Base-by-base conservation (phyloP, 2,888 invertebrate species). In the Lasioglossum villosulum region DNA sequence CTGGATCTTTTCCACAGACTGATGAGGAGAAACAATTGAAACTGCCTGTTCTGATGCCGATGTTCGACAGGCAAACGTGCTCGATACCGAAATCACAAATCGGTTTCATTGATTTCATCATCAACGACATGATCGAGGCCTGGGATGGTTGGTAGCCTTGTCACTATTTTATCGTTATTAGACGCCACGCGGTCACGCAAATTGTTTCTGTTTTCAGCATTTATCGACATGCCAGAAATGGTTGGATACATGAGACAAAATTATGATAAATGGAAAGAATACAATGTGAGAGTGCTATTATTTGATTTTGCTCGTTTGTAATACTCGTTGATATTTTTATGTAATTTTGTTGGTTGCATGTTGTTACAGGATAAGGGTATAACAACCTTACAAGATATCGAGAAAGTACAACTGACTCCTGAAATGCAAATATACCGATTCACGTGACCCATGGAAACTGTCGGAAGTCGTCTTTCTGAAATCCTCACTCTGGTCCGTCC, bases 81-180 rank as follows among this genome's bases (percentile, higher is more conserved):
- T 99, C 99, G 93, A 98, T 99, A 94, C 99, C 99, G 78, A 98
- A 99, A 95, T 99, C 99, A 84, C 99, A 99, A 96, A 98, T 99
- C 93, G 99, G 99, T 82, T 99, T 99, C 95, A 98, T 99, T 89
- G 99, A 99, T 95, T 99, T 98, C 96, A 99, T 99, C 94, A 99
- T 99, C 92, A 98, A 98, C 92, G 99, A 99, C 94, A 99, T 99
- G 98, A 98, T 99, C 96, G 98, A 99, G 94, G 98, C 98, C 48
- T 99, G 99, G 99, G 98, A 99, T 94, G 98, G 99, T 98, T 93
- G 95, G 96, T 95, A 78, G 56, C 27, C 10, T 70, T n/a, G 39
- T n/a, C 5, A 39, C n/a, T 14, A 39, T 39, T 70, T n/a, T 14
- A n/a, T 39, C 0, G 6, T 39, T 14, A 5, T 39, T n/a, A 14